Base-by-base conservation (phyloP, 2,888 invertebrate species). In the Choreutis nemorana region DNA sequence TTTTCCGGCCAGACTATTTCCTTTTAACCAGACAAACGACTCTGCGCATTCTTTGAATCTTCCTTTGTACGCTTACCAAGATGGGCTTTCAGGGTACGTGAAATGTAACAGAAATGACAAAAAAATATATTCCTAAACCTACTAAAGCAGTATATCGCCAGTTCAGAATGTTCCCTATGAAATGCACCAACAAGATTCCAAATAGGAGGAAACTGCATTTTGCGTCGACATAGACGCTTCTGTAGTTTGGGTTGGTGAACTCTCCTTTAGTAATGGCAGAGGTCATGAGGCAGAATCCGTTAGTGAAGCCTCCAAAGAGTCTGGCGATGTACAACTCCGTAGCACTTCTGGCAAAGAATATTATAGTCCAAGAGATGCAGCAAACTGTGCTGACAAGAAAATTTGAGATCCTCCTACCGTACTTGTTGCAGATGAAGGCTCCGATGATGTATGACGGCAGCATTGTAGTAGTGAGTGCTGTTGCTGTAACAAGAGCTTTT, bases 121-220 rank as follows among this genome's bases (percentile, higher is more conserved):
- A 29, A 2, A 71, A 66, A 7, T 67, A 40, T 3, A 44, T 15
- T 2, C 55, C 50, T n/a, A n/a, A n/a, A 33, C 64, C 60, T 5
- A 75, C 41, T 3, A 64, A 44, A 2, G 79, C 77, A 5, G 71
- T 62, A 8, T 51, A 45, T 37, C 65, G 48, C 81, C 81, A 82
- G 10, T 56, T 41, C 2, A 75, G 42, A 44, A 64, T 71, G 5
- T 70, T 71, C 1, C 85, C 85, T 11, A 84, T 44, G 1, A 64
- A 42, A 41, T 85, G 84, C 9, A 75, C 63, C 1, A 75, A 28
- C 2, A 82, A 57, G 11, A 84, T 72, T 6, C 84, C 84, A 9
- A 62, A 14, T 0, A 82, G 71, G 11, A 81, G 62, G 1, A 73
- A 63, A 7, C 81, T 50, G 2, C 79, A 68, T 2, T 79, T 64